These are phyloP conservation scores for Myrmecophaga tridactyla DNA, from an alignment of 2,113 vertebrate species.

Conservation along the genomic window DNA sequence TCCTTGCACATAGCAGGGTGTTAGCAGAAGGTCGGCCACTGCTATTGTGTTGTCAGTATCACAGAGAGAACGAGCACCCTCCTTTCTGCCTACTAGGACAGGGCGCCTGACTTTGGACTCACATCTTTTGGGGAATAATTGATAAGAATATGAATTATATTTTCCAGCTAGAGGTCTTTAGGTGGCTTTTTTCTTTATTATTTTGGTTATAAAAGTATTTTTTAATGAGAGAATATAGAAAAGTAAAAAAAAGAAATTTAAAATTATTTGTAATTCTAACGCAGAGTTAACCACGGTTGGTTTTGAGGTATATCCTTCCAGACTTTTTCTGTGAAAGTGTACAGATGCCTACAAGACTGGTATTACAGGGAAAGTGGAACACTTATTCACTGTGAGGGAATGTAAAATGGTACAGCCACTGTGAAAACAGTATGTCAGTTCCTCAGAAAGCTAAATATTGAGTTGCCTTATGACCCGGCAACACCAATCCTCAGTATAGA, in stretches of 20 bases:
- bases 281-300: accelerated
- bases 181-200: background rate
- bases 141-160: background rate
- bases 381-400: too few relatives aligned
- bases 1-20: background rate
- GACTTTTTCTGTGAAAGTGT: background rate
- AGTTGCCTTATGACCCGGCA: too few relatives aligned
- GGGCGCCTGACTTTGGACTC: background rate
- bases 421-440: too few relatives aligned
- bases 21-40: background rate
- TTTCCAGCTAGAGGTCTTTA: background rate
- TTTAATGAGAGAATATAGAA: background rate
- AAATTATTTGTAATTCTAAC: background rate
- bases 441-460: too few relatives aligned
- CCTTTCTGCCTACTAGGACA: accelerated
- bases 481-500: too few relatives aligned
- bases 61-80: accelerated
- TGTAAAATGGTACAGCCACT: too few relatives aligned
- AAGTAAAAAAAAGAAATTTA: background rate
- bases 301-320: background rate
- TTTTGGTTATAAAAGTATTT: background rate
- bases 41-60: accelerated
- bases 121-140: background rate
- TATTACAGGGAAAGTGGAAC: too few relatives aligned
- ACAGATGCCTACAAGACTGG: too few relatives aligned